These are phyloP conservation scores for Macrophya alboannulata DNA, from an alignment of 2,888 invertebrate genomes.

Conservation along the genomic window DNA sequence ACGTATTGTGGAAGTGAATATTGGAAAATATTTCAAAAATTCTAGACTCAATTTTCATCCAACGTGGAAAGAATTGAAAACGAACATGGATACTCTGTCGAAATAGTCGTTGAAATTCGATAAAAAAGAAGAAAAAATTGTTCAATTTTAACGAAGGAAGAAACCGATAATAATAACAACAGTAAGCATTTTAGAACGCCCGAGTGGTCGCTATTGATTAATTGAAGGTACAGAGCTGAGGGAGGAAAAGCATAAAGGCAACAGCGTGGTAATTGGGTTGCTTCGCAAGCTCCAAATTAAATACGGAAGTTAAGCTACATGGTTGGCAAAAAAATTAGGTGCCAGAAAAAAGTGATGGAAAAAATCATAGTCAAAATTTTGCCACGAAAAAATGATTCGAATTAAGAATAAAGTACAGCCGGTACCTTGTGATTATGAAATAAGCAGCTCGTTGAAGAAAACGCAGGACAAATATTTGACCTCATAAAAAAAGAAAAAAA, in stretches of 20 bases:
- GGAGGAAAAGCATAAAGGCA: conserved; percentile 2
- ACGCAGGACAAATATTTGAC: neutral
- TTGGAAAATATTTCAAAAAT: neutral
- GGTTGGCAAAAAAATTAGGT: conserved; percentile 4
- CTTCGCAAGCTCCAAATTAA: conserved; percentile 39
- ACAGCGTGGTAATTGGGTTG: conserved; percentile 33
- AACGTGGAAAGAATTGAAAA: neutral
- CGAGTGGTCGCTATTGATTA: conserved; percentile 41
- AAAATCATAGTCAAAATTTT: conserved; percentile 19
- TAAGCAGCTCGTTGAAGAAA: neutral
- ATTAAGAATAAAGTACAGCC: neutral
- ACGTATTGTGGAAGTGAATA: neutral
- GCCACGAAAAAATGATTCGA: neutral
- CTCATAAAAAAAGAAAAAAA: neutral
- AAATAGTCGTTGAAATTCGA: neutral
- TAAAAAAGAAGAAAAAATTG: neutral
- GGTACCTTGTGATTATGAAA: neutral
- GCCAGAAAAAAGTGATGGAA: neutral
- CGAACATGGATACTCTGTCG: neutral
- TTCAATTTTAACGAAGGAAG: neutral
- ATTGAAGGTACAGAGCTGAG: neutral
- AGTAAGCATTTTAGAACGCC: conserved; percentile 6
- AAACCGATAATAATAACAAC: neutral
- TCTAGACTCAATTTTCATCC: neutral
- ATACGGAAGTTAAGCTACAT: conserved; percentile 17